Evolutionary conservation across 1,140 invertebrate genomes (phyloP).

Genomic region (Drosophila sturtevanti): DNA sequence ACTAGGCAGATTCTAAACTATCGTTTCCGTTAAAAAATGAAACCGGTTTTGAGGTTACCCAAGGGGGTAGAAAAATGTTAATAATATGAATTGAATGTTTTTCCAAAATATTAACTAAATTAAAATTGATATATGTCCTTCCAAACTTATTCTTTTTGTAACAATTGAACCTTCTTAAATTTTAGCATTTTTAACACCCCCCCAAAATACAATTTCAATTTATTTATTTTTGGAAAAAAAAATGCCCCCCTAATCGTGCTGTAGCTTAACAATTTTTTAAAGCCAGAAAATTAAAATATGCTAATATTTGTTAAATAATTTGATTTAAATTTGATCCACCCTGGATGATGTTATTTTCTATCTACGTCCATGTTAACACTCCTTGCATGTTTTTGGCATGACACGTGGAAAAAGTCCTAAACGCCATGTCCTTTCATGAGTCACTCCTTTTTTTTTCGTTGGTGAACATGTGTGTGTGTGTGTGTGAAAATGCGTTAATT

Average conservation of each 20-base stretch:
- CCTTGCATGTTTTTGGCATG: conserved; percentile 1
- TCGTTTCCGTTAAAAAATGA: background rate
- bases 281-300: too few species aligned
- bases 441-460: conserved; percentile 52
- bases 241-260: background rate
- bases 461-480: background rate
- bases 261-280: too few species aligned
- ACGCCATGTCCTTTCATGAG: conserved; percentile 49
- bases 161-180: too few species aligned
- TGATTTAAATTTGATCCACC: background rate
- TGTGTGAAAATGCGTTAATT: conserved; percentile 61
- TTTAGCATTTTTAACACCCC: too few species aligned
- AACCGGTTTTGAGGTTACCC: too few species aligned
- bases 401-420: conserved; percentile 62
- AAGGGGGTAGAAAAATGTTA: too few species aligned
- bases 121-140: too few species aligned
- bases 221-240: too few species aligned
- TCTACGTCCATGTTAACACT: conserved; percentile 13
- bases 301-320: background rate
- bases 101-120: too few species aligned
- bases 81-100: too few species aligned
- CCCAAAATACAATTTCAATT: too few species aligned
- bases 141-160: too few species aligned
- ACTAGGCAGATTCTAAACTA: background rate
- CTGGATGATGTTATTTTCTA: background rate